Evolutionary conservation across 2,797 vertebrate species (phyloP), one percentile per base, ranked within the genome.

Genomic region (Triplophysa bombifrons): DNA sequence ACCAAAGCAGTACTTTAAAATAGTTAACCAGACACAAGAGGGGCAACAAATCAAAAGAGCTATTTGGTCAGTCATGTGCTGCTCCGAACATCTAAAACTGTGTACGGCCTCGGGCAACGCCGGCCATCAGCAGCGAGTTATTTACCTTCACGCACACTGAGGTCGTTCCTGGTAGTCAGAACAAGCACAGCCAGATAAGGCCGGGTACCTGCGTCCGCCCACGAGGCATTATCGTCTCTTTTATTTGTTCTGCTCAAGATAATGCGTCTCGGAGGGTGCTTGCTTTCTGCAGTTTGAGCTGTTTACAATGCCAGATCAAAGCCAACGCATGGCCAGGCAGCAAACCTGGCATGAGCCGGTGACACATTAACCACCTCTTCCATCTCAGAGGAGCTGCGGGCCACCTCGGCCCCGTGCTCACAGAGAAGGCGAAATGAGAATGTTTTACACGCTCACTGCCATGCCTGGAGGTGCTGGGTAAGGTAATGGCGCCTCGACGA

Each of bases 291-390:
- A 72, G 64, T 73, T 74, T 76, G 65, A 30, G 48, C 84, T 90
- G 90, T 88, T 93, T 95, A 95, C 94, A 90, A 91, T 87, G 83
- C 69, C 70, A 87, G 92, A 96, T 96, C 95, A 96, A 97, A 96
- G 93, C 78, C 86, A 86, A 87, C 86, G 89, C 82, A 78, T 87
- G 86, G 89, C 84, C 88, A 88, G 92, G 94, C 93, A 92, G 93
- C 88, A 78, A 92, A 87, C 90, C 90, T 90, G 92, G 91, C 88
- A 92, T 92, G 91, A 91, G 89, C 83, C 88, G 84, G 89, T 91
- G 87, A 90, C 81, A 91, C 88, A 92, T 91, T 92, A 93, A 93
- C 92, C 83, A 81, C 63, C 71, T 76, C 65, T 85, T 81, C 80
- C 80, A 38, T 87, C 88, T 82, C 80, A 84, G 86, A 56, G 48